These are phyloP conservation scores for Tridacna gigas DNA, from an alignment of 2,888 invertebrate species.

Conservation along the genomic window DNA sequence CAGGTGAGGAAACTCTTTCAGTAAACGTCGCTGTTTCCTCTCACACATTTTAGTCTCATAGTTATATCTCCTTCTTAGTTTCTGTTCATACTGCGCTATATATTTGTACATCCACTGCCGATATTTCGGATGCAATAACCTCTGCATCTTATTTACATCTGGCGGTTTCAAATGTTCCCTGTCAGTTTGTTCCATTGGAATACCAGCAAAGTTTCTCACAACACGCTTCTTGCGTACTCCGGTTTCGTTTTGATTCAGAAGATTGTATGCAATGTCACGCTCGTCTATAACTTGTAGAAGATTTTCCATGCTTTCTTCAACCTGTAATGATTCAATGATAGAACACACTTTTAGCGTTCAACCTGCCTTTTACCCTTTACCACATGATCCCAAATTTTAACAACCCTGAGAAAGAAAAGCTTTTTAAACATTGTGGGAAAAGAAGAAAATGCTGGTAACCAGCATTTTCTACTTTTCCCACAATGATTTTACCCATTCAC, in stretches of 20 bases:
- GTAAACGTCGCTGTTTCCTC: slow-evolving; percentile 26
- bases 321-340: slow-evolving; percentile 82
- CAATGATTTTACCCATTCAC: too few species aligned
- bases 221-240: slow-evolving; percentile 61
- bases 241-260: slow-evolving; percentile 89
- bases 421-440: background rate
- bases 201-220: slow-evolving; percentile 73
- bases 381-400: background rate
- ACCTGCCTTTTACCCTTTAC: background rate
- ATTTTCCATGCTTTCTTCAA: slow-evolving; percentile 97
- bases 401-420: background rate
- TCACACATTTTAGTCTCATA: slow-evolving; percentile 15
- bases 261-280: slow-evolving; percentile 94
- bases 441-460: too few species aligned
- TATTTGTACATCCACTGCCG: slow-evolving; percentile 67
- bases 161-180: slow-evolving; percentile 72
- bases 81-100: slow-evolving; percentile 71
- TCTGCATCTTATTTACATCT: slow-evolving; percentile 63
- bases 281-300: slow-evolving; percentile 95
- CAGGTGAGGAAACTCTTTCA: slow-evolving; percentile 55
- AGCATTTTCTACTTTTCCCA: too few species aligned
- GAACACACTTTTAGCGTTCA: too few species aligned
- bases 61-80: slow-evolving; percentile 50
- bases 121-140: slow-evolving; percentile 58
- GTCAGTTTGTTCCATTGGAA: slow-evolving; percentile 57